Evolutionary conservation across 2,113 vertebrate genomes (phyloP).

Genomic region (Tragelaphus imberbis): DNA sequence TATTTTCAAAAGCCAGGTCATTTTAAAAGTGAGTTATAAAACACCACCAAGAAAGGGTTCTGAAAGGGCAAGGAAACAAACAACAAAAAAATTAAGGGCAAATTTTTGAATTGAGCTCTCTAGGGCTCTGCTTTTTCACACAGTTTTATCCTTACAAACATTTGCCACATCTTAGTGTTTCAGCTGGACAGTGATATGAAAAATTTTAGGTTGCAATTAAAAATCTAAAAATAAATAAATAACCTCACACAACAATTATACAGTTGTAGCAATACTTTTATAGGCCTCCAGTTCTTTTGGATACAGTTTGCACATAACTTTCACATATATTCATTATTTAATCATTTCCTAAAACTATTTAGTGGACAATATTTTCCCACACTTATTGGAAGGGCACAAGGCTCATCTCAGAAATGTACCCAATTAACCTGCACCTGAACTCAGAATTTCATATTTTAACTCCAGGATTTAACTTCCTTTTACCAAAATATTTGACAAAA

Average conservation of each 20-base stretch:
- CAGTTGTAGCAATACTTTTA: background rate
- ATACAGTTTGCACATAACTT: background rate
- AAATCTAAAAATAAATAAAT: background rate
- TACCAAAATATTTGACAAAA: background rate
- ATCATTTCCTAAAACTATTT: background rate
- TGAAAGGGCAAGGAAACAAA: background rate
- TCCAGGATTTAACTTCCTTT: background rate
- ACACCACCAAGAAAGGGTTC: background rate
- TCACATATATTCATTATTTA: background rate
- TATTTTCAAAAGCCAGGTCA: background rate
- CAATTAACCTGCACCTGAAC: background rate
- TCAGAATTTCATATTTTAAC: slow-evolving; percentile 29
- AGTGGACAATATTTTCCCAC: background rate
- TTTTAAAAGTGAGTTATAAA: background rate
- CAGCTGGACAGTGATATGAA: background rate
- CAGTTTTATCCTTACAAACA: background rate
- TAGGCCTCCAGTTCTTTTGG: background rate
- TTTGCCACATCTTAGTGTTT: background rate
- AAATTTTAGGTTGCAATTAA: background rate
- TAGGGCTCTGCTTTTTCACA: background rate
- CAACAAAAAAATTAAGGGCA: background rate
- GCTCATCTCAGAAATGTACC: background rate
- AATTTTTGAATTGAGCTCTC: background rate
- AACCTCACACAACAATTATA: background rate
- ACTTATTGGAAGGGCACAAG: background rate